A percentile compares a stretch with the other conserved stretches of the same genome.
phyloP scores from a whole-genome alignment of 2,888 invertebrate genomes.

The Sphecodes monilicornis region DNA sequence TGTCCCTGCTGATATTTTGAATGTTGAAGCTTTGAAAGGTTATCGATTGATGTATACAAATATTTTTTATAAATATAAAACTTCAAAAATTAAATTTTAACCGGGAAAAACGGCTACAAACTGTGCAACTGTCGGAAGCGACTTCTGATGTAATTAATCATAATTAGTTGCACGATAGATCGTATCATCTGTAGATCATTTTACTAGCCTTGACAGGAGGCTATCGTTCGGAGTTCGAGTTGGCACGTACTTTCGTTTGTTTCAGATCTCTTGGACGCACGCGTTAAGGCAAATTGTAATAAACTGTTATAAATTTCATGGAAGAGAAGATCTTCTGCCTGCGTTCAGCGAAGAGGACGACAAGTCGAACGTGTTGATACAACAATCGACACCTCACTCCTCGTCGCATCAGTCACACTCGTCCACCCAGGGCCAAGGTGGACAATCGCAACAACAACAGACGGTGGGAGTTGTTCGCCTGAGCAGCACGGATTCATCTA shows the following conservation, averaged over 20 bases:
- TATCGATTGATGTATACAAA: too few relatives aligned
- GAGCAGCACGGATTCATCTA: slow-evolving; percentile 83
- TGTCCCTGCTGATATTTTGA: too few relatives aligned
- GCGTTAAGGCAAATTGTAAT: slow-evolving; percentile 98
- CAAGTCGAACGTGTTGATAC: slow-evolving; percentile 88
- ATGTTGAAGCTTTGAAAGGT: too few relatives aligned
- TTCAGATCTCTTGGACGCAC: slow-evolving; percentile 99
- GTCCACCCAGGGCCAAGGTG: slow-evolving; percentile 77
- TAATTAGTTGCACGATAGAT: not conserved
- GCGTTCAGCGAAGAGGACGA: slow-evolving; percentile 97
- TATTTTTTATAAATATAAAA: too few relatives aligned
- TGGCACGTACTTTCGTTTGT: slow-evolving; percentile 80
- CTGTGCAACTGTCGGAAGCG: too few relatives aligned
- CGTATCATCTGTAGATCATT: not conserved
- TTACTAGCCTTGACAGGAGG: not conserved
- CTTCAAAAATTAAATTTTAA: too few relatives aligned
- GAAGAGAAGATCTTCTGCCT: slow-evolving; percentile 96
- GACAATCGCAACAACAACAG: slow-evolving; percentile 79
- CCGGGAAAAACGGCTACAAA: too few relatives aligned
- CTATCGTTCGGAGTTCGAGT: not conserved
- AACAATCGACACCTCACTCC: slow-evolving; percentile 84
- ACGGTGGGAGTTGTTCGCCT: slow-evolving; percentile 84
- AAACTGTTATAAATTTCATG: slow-evolving; percentile 99
- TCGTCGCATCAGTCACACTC: slow-evolving; percentile 77
- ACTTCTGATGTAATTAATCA: too few relatives aligned